Evolutionary conservation across 2,113 vertebrate species (phyloP).

Genomic region (Elgaria multicarinata): DNA sequence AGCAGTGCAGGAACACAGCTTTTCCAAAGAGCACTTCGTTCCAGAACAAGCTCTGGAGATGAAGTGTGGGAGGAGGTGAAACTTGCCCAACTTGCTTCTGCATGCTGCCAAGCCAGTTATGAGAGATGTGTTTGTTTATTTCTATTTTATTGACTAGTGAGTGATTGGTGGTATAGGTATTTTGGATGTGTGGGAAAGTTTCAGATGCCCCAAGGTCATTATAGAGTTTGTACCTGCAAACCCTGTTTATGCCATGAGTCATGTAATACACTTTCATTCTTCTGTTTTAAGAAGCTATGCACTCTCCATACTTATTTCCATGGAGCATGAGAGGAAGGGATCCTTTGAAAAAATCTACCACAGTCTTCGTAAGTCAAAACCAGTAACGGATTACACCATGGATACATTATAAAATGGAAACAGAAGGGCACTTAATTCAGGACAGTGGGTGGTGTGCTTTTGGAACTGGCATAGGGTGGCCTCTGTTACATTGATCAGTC

Average conservation of each 20-base stretch:
- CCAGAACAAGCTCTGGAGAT: not conserved
- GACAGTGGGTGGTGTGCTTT: too few species aligned
- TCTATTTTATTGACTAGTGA: conserved; percentile 22
- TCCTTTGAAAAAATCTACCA: not conserved
- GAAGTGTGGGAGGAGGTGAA: not conserved
- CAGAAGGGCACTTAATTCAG: not conserved
- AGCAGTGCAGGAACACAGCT: not conserved
- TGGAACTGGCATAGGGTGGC: too few species aligned
- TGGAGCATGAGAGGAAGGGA: not conserved
- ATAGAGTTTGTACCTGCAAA: conserved; percentile 25
- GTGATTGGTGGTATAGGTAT: conserved; percentile 33
- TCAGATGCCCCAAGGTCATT: not conserved
- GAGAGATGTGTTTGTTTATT: conserved; percentile 12
- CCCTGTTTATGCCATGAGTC: conserved; percentile 35
- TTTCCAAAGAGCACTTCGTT: not conserved
- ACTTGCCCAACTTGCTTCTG: not conserved
- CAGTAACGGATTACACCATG: not conserved
- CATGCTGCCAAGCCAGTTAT: not conserved
- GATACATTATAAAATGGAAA: not conserved
- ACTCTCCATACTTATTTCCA: not conserved
- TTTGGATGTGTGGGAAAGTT: conserved; percentile 28
- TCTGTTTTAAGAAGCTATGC: conserved; percentile 10
- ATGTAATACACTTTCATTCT: conserved; percentile 17
- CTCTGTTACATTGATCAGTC: too few species aligned
- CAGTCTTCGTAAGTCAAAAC: not conserved